These are phyloP conservation scores for Physella acuta DNA, from an alignment of 1,140 invertebrate genomes.

Conservation along the genomic window DNA sequence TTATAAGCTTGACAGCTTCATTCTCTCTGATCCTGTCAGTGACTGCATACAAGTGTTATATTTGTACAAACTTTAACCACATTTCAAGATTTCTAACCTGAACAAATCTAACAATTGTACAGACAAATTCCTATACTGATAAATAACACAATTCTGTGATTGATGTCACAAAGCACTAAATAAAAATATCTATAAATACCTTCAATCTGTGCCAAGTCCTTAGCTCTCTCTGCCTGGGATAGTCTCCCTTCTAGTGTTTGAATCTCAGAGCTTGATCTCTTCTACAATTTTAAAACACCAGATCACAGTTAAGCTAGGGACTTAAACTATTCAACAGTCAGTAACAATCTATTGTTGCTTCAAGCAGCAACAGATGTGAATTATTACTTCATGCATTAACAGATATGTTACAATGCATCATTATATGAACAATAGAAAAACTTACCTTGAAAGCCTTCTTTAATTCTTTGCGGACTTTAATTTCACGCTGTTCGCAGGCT, in stretches of 20 bases:
- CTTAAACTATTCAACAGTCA: no score
- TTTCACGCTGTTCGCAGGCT: slow-evolving; percentile 60
- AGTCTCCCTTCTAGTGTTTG: slow-evolving; percentile 61
- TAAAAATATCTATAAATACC: slow-evolving; percentile 49
- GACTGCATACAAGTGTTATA: no score
- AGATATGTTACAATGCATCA: no score
- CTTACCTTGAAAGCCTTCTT: slow-evolving; percentile 61
- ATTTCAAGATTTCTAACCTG: neutral
- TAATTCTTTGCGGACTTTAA: slow-evolving; percentile 62
- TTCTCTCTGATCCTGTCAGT: slow-evolving; percentile 63
- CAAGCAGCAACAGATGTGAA: no score
- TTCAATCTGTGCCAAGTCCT: slow-evolving; percentile 63
- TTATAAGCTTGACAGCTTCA: slow-evolving; percentile 65
- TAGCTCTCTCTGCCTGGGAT: slow-evolving; percentile 61
- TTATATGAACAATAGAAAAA: neutral
- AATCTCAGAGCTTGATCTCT: slow-evolving; percentile 58
- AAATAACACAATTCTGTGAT: no score
- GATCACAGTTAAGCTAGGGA: no score
- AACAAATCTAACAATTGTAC: no score
- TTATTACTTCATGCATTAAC: no score
- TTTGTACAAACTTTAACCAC: no score
- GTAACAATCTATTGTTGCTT: no score
- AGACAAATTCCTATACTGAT: no score
- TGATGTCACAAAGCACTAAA: neutral
- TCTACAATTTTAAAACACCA: slow-evolving; percentile 38